phyloP scores from a whole-genome alignment of 2,888 invertebrate species.

The Andrena minutula region DNA sequence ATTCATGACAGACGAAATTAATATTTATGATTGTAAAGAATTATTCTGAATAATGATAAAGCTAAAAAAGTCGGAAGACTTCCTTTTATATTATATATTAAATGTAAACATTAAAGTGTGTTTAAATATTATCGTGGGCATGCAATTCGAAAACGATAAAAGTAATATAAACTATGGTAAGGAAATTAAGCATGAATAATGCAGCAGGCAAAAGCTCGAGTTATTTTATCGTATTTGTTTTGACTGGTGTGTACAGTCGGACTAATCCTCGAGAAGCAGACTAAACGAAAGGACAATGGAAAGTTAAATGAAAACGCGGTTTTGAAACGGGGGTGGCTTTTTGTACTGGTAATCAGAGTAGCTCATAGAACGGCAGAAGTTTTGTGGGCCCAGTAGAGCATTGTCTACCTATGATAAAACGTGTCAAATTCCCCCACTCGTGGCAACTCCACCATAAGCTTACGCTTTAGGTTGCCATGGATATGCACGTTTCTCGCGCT shows the following conservation, averaged over 20 bases:
- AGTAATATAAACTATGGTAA: too few relatives aligned
- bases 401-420: constrained; percentile 19
- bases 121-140: too few relatives aligned
- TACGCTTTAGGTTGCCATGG: constrained; percentile 28
- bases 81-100: not conserved
- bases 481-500: constrained; percentile 19
- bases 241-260: not conserved
- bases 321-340: constrained; percentile 9
- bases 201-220: too few relatives aligned
- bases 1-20: not conserved
- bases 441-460: constrained; percentile 27
- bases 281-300: not conserved
- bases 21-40: not conserved
- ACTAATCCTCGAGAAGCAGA: not conserved
- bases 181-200: too few relatives aligned
- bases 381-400: not conserved
- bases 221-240: not conserved
- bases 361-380: not conserved
- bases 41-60: not conserved
- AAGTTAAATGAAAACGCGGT: constrained; percentile 12
- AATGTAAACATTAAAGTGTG: not conserved
- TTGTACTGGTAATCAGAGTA: not conserved
- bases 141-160: too few relatives aligned
- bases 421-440: constrained; percentile 27
- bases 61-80: not conserved